Conservation (phyloP, 2,113 vertebrate species). For the Scartelaos histophorus region DNA sequence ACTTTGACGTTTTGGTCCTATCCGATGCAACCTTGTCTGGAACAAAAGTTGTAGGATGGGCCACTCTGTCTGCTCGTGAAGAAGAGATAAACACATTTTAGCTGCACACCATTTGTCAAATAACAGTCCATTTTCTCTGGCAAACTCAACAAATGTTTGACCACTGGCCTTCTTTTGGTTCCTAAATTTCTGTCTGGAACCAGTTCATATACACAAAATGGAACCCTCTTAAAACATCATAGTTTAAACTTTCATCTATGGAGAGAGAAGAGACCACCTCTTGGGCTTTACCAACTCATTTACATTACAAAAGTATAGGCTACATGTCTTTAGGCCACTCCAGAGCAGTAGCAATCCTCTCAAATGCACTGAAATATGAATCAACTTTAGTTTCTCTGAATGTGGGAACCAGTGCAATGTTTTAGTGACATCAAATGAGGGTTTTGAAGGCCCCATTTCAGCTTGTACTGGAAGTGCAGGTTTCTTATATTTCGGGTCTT, state of each 20-base stretch:
- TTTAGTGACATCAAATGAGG: neutral
- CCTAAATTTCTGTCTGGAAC: slow-evolving; percentile 1
- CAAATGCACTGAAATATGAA: neutral
- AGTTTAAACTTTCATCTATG: neutral
- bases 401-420: neutral
- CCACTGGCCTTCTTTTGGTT: neutral
- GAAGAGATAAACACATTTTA: neutral
- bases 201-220: slow-evolving; percentile 8
- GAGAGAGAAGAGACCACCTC: neutral
- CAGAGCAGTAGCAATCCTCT: neutral
- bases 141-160: slow-evolving; percentile 5
- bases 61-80: neutral
- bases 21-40: neutral
- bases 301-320: slow-evolving; percentile 1
- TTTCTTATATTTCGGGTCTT: too few relatives aligned
- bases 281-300: neutral
- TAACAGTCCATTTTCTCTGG: neutral
- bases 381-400: slow-evolving; percentile 1
- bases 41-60: neutral
- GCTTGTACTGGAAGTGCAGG: neutral
- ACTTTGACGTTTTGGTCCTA: neutral
- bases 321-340: slow-evolving; percentile 4
- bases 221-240: slow-evolving; percentile 2
- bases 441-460: neutral
- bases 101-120: slow-evolving; percentile 8